These are phyloP conservation scores for Apamea crenata DNA, from an alignment of 2,888 invertebrate species.

Conservation along the genomic window DNA sequence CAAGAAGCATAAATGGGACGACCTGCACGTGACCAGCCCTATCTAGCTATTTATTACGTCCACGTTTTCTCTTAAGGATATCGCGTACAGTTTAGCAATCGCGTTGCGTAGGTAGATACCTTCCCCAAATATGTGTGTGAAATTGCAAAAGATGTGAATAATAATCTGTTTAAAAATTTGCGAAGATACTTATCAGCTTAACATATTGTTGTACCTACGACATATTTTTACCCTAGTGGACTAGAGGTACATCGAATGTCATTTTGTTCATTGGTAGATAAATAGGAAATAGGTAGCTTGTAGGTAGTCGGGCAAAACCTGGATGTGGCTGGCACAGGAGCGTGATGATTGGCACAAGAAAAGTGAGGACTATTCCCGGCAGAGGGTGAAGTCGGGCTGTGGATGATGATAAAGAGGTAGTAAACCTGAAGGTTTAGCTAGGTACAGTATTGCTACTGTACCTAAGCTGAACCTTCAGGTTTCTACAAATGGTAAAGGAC, in stretches of 20 bases:
- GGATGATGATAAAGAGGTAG: neutral
- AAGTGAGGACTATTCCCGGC: too few species aligned
- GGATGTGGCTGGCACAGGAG: too few species aligned
- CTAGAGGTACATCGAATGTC: neutral
- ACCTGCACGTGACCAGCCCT: conserved; percentile 84
- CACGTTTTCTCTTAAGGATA: conserved; percentile 77
- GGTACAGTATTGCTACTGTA: neutral
- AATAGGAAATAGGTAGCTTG: neutral
- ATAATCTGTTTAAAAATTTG: conserved; percentile 13
- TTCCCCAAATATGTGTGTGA: conserved; percentile 35
- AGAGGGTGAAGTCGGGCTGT: too few species aligned
- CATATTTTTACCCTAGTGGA: neutral
- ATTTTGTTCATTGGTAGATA: neutral
- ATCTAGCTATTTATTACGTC: conserved; percentile 82
- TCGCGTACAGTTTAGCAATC: conserved; percentile 66
- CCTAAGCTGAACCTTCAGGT: neutral
- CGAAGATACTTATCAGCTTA: neutral
- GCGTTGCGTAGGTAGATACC: conserved; percentile 36
- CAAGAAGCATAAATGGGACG: conserved; percentile 85
- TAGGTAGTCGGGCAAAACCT: neutral
- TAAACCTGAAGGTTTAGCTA: too few species aligned
- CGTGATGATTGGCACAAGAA: too few species aligned
- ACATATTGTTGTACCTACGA: neutral
- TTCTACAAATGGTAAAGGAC: neutral
- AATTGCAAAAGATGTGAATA: conserved; percentile 27